These are phyloP conservation scores for Diploptera punctata DNA, from an alignment of 2,888 invertebrate genomes.

Conservation along the genomic window DNA sequence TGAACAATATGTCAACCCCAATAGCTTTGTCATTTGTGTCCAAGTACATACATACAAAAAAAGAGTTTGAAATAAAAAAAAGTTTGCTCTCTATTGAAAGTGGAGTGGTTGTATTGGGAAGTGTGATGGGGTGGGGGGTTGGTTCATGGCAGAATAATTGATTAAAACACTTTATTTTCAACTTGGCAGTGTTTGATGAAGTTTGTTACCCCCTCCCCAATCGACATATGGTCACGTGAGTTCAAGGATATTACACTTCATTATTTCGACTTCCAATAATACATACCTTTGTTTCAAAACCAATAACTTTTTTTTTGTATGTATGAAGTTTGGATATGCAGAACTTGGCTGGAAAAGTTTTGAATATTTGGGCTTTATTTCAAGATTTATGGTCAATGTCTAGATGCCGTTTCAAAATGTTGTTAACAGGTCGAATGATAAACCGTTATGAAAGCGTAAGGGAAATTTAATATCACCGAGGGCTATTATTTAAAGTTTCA, in stretches of 20 bases:
- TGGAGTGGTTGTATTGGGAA: background rate
- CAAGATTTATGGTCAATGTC: no score
- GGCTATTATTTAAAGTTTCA: no score
- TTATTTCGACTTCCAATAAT: background rate
- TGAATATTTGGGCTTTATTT: background rate
- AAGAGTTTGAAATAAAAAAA: background rate
- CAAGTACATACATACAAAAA: constrained; percentile 9
- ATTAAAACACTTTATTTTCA: constrained; percentile 28
- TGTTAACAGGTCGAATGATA: no score
- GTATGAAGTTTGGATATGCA: background rate
- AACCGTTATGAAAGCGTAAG: no score
- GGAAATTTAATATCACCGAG: no score
- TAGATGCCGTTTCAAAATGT: no score
- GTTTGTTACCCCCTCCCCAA: constrained; percentile 19
- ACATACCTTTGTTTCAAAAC: no score
- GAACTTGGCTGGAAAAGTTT: constrained; percentile 6
- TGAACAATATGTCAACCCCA: constrained; percentile 17
- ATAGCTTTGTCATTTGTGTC: constrained; percentile 25
- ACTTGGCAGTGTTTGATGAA: constrained; percentile 25
- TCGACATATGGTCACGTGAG: background rate
- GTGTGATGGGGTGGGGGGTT: background rate
- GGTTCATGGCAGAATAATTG: constrained; percentile 17
- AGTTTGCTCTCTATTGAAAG: background rate
- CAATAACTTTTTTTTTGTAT: constrained; percentile 18
- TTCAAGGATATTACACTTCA: constrained; percentile 23